Base-by-base conservation (phyloP, 2,888 invertebrate genomes). In the Rhimphoctona megacephalus region DNA sequence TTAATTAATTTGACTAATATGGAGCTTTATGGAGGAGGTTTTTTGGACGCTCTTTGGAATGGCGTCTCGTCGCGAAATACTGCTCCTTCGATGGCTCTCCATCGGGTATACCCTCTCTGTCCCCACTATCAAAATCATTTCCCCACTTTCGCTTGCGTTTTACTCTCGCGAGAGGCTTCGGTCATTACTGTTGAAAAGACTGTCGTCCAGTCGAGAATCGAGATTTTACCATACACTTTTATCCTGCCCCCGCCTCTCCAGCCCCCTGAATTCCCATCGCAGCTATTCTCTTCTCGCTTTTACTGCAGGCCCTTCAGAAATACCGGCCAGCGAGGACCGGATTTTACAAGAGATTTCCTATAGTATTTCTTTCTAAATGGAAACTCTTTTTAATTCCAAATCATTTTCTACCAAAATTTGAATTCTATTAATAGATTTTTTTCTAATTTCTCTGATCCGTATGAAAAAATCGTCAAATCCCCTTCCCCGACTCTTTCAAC, bases 21-120 rank as follows among this genome's bases (percentile, higher is more conserved):
- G 54, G 46, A 70, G 25, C 79, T 74, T 67, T 79, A 49, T 81
- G 52, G 54, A 79, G 81, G 78, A 88, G 66, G 69, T 87, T 91
- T 91, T 92, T 92, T 88, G 88, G 88, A 83, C 85, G 83, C 88
- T 92, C 90, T 92, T 92, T 90, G 90, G 91, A 90, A 92, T 92
- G 89, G 88, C 89, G 90, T 89, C 92, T 90, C 90, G 89, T 90
- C 91, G 90, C 92, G 89, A 84, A 91, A 92, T 90, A 94, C 94
- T 94, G 94, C 91, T 91, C 90, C 90, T 52, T 89, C 89, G 90
- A 89, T 90, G 90, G 90, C 90, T 90, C 89, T 89, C 89, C 91
- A 89, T 88, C 88, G 90, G 90, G 93, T 94, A 94, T 94, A 94
- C 93, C 90, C 91, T 89, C 88, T 85, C 89, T 89, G 89, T 92